These are phyloP conservation scores for Gila robusta DNA, from an alignment of 2,797 vertebrate genomes.

Conservation along the genomic window DNA sequence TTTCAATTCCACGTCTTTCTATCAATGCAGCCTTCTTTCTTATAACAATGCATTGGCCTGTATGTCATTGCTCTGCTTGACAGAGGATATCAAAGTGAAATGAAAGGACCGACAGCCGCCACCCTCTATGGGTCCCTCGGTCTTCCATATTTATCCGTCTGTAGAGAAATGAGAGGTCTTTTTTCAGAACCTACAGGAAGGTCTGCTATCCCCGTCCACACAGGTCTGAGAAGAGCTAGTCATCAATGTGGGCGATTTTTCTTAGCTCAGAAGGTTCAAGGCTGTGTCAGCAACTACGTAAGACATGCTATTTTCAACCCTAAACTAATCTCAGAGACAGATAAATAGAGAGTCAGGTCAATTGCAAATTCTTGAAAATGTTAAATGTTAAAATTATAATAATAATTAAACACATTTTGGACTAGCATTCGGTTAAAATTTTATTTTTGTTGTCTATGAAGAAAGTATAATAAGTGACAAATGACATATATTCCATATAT, in stretches of 20 bases:
- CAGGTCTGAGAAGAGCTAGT: conserved; percentile 63
- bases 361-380: conserved; percentile 51
- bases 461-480: neutral
- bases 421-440: neutral
- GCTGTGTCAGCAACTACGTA: conserved; percentile 75
- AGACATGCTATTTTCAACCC: conserved; percentile 67
- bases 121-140: conserved; percentile 53
- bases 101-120: conserved; percentile 51
- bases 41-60: conserved; percentile 51
- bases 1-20: neutral
- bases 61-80: conserved; percentile 43
- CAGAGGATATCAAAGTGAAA: conserved; percentile 51
- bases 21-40: conserved; percentile 35
- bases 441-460: neutral
- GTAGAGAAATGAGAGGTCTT: conserved; percentile 52
- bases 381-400: neutral
- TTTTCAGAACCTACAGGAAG: conserved; percentile 54
- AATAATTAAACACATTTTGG: neutral
- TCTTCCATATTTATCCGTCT: conserved; percentile 55
- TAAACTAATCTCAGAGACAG: conserved; percentile 46
- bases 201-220: conserved; percentile 40
- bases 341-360: conserved; percentile 54
- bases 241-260: conserved; percentile 62
- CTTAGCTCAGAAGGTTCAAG: conserved; percentile 76
- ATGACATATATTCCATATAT: neutral